Base-by-base conservation (phyloP, 2,113 vertebrate genomes). In the Pangasianodon hypophthalmus region DNA sequence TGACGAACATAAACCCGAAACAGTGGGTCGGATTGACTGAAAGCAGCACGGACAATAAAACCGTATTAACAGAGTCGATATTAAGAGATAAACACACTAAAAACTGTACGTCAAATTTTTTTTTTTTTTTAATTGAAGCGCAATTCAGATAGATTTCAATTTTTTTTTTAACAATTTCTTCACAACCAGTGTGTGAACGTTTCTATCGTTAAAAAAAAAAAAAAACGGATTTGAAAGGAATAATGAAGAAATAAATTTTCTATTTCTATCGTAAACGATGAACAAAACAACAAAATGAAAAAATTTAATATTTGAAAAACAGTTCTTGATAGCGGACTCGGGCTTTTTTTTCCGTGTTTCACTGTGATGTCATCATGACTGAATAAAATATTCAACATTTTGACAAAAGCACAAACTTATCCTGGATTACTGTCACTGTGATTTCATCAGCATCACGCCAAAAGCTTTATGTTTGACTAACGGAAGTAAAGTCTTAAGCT, bases 341-440 rank as follows among this genome's bases (percentile, higher is more conserved):
- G 19, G 41, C 19, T 46, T 29, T 14, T 29, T 14, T 50, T 46
- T 80, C 26, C 13, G 26, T 80, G 48, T n/a, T 16, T 52, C 64
- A 69, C 84, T 85, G 84, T 85, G 60, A 69, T 10, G 46, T 52
- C 48, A 19, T 54, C n/a, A 56, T 7, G 46, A 69, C 84, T 69
- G 62, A 86, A 86, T 84, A 44, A 29, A 85, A 46, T 10, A n/a
- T 64, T 48, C 60, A n/a, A 29, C 26, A 11, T 67, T 44, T 32
- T 29, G 84, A 67, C 58, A 86, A 71, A 60, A 60, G 41, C 46
- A 84, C 56, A 80, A 81, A 37, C 77, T 29, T 48, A 50, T 71
- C 58, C 54, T 81, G 87, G 69, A 79, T 58, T 83, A 87, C 54
- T 18, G 73, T 77, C 88, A 91, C 90, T 91, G 90, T 91, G 90